These are phyloP conservation scores for Cremastinae sp. DNA, from an alignment of 2,888 invertebrate genomes.

Conservation along the genomic window DNA sequence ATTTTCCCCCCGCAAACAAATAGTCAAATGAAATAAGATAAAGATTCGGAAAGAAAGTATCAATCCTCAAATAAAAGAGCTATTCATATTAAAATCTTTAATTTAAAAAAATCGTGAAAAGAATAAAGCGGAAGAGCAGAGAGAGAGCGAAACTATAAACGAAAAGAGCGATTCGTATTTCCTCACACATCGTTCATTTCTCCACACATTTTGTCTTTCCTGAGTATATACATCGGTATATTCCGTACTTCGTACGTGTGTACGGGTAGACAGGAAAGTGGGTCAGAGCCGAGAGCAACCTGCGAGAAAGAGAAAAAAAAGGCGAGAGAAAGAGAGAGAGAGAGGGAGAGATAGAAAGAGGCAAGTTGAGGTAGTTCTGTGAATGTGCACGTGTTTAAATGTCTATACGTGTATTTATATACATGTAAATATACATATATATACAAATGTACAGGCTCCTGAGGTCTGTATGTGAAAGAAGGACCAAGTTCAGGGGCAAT, in stretches of 20 bases:
- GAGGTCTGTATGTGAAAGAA: slow-evolving; percentile 65
- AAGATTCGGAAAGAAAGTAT: too few species aligned
- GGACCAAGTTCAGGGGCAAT: slow-evolving; percentile 79
- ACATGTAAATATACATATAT: slow-evolving; percentile 1
- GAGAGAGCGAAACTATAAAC: neutral
- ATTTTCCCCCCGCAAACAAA: too few species aligned
- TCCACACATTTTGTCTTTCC: slow-evolving; percentile 2
- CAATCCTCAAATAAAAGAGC: too few species aligned
- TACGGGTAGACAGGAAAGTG: slow-evolving; percentile 55
- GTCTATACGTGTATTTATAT: slow-evolving; percentile 4
- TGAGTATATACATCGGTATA: slow-evolving; percentile 11
- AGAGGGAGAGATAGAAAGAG: slow-evolving; percentile 52
- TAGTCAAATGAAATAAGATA: too few species aligned
- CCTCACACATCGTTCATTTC: neutral
- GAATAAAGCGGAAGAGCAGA: neutral
- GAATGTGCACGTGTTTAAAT: slow-evolving; percentile 16
- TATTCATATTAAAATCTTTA: too few species aligned
- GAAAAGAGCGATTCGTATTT: neutral
- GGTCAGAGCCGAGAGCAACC: slow-evolving; percentile 52
- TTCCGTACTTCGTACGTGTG: slow-evolving; percentile 32
- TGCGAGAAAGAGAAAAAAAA: slow-evolving; percentile 51
- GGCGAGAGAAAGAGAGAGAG: slow-evolving; percentile 47
- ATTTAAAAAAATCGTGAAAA: too few species aligned
- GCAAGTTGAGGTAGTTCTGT: slow-evolving; percentile 56
- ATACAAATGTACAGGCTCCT: neutral